These are phyloP conservation scores for Drosophila paramelanica DNA, from an alignment of 2,888 invertebrate genomes.

Conservation along the genomic window DNA sequence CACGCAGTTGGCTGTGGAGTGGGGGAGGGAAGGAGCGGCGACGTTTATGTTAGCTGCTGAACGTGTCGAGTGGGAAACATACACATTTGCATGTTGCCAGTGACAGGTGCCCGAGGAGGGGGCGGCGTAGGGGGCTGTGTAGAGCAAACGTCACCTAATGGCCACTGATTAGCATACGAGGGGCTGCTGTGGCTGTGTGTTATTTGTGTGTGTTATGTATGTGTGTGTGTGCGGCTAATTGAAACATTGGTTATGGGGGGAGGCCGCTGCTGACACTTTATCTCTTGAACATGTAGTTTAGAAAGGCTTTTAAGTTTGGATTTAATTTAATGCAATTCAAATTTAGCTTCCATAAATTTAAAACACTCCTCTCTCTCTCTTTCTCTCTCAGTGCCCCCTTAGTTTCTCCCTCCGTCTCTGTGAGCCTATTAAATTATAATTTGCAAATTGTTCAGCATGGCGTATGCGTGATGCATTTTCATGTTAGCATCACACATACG, in stretches of 20 bases:
- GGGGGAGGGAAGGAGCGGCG: slow-evolving; percentile 2
- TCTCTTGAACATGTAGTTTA: slow-evolving; percentile 25
- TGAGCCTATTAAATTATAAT: slow-evolving; percentile 35
- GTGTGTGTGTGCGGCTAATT: slow-evolving; percentile 42
- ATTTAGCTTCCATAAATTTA: slow-evolving; percentile 26
- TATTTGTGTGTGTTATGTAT: slow-evolving; percentile 6
- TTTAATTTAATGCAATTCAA: slow-evolving; percentile 38
- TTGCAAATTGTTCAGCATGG: slow-evolving; percentile 29
- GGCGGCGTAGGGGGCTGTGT: slow-evolving; percentile 17
- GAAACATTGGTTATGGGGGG: slow-evolving; percentile 51
- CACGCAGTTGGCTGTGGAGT: slow-evolving; percentile 12
- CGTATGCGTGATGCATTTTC: slow-evolving; percentile 34
- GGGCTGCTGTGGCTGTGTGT: slow-evolving; percentile 12
- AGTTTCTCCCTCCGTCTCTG: neutral
- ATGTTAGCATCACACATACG: slow-evolving; percentile 37
- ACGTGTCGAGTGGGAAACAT: slow-evolving; percentile 41
- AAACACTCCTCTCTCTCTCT: neutral
- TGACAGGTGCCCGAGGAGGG: slow-evolving; percentile 52
- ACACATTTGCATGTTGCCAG: slow-evolving; percentile 53
- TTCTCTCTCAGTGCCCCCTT: neutral
- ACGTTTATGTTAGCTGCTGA: slow-evolving; percentile 45
- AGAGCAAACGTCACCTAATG: slow-evolving; percentile 59
- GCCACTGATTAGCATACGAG: slow-evolving; percentile 68
- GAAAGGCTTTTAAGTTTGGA: slow-evolving; percentile 42
- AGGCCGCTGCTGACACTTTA: slow-evolving; percentile 34